These are phyloP conservation scores for Echiichthys vipera DNA, from an alignment of 2,797 vertebrate genomes.

Conservation along the genomic window DNA sequence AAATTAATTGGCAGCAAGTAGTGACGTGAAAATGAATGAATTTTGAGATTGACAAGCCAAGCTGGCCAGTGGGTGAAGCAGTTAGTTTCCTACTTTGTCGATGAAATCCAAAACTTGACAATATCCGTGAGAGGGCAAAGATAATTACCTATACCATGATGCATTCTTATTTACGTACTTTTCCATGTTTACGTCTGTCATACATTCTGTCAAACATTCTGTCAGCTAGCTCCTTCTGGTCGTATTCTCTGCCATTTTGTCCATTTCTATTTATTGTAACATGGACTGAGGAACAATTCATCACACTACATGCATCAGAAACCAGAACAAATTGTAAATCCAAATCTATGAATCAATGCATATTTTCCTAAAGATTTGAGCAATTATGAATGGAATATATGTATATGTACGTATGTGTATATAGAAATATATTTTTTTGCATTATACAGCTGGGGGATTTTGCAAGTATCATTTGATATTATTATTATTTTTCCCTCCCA, in stretches of 20 bases:
- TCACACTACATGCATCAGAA: conserved; percentile 83
- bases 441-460: conserved; percentile 83
- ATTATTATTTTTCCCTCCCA: conserved; percentile 65
- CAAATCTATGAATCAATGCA: conserved; percentile 84
- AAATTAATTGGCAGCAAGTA: conserved; percentile 30
- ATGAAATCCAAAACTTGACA: conserved; percentile 57
- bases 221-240: conserved; percentile 68
- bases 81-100: conserved; percentile 74
- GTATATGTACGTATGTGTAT: conserved; percentile 86
- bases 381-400: conserved; percentile 86
- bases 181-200: conserved; percentile 79
- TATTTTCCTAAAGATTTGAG: conserved; percentile 88
- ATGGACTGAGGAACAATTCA: conserved; percentile 78
- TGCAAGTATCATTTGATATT: conserved; percentile 83
- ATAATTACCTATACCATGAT: conserved; percentile 80
- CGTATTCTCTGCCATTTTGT: conserved; percentile 65
- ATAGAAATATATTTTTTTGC: conserved; percentile 89
- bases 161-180: conserved; percentile 77
- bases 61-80: conserved; percentile 17
- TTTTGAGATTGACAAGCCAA: conserved; percentile 29
- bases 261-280: conserved; percentile 84
- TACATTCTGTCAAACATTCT: conserved; percentile 74
- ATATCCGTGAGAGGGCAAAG: conserved; percentile 72
- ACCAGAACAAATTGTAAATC: conserved; percentile 85
- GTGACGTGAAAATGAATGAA: conserved; percentile 8